Base-by-base conservation (phyloP, 2,888 invertebrate species). In the Hemicrepidius hirtus region DNA sequence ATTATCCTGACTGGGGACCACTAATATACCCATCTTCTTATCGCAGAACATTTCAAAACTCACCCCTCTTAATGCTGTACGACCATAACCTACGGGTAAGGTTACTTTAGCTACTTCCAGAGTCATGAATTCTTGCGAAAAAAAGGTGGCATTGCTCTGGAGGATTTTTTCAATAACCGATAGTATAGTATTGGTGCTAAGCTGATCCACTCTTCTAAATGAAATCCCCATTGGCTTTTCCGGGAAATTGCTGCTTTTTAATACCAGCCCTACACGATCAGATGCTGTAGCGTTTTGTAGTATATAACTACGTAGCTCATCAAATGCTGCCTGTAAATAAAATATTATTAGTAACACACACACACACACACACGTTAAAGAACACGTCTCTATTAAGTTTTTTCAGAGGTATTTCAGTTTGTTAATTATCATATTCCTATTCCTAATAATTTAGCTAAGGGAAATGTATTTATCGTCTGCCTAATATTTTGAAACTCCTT, bases 141-240 rank as follows among this genome's bases (percentile, higher is more conserved):
- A 44, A 13, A 44, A 44, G 7, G 16, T 13, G 13, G 44, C 44
- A 18, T 44, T 44, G 44, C 44, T 44, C 13, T 44, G 44, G 6
- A 44, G 16, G 3, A 44, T 7, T 7, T 44, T 44, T 7, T 44
- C 44, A 1, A 44, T 6, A 2, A 16, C 18, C 3, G 13, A 6
- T 13, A 44, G 12, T 13, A 44, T 16, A 1, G 16, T 16, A 1
- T 16, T 18, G 13, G 44, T 16, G 3, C 4, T 13, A 6, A 44
- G 16, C 18, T 16, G 44, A 16, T 13, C 13, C 3, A 18, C 16
- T 7, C 18, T n/a, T 16, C 44, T 12, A 44, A 44, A 44, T 13
- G 44, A 44, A n/a, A 44, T 16, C 2, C 44, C 44, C 13, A 44
- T 16, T n/a, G 44, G 44, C 13, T 44, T 44, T 7, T 44, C 44